A percentile compares a stretch with the other conserved stretches of the same genome.
phyloP scores from a whole-genome alignment of 1,140 invertebrate species.

The Drosophila navojoa region DNA sequence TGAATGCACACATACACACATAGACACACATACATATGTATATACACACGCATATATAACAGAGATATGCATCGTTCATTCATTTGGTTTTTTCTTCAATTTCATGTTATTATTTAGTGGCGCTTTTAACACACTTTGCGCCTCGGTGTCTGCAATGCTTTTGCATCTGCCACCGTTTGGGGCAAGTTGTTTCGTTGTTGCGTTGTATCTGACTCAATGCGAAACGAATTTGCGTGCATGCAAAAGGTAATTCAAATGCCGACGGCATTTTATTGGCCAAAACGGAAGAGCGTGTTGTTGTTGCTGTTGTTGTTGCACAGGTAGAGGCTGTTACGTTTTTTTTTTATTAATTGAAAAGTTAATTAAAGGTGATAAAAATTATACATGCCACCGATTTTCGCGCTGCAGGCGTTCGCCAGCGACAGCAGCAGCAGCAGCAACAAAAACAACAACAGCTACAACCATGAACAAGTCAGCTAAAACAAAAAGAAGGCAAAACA shows the following conservation, averaged over 20 bases:
- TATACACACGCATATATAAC: background rate
- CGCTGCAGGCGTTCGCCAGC: slow-evolving; percentile 75
- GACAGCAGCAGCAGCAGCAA: slow-evolving; percentile 40
- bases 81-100: background rate
- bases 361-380: slow-evolving; percentile 84
- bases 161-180: background rate
- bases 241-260: slow-evolving; percentile 50
- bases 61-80: background rate
- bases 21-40: background rate
- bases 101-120: background rate
- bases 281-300: background rate
- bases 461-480: slow-evolving; percentile 12
- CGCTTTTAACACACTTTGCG: slow-evolving; percentile 1
- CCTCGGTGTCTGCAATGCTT: slow-evolving; percentile 16
- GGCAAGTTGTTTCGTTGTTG: background rate
- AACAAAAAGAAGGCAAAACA: slow-evolving; percentile 67
- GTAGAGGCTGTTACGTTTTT: slow-evolving; percentile 54
- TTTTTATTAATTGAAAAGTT: slow-evolving; percentile 84
- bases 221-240: slow-evolving; percentile 8
- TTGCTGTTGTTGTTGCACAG: background rate
- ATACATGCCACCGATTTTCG: slow-evolving; percentile 83
- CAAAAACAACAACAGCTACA: slow-evolving; percentile 20
- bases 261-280: slow-evolving; percentile 56
- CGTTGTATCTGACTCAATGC: background rate
- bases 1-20: background rate